Evolutionary conservation across 2,113 vertebrate genomes (phyloP).

Genomic region (Apistogramma diplotaenia): DNA sequence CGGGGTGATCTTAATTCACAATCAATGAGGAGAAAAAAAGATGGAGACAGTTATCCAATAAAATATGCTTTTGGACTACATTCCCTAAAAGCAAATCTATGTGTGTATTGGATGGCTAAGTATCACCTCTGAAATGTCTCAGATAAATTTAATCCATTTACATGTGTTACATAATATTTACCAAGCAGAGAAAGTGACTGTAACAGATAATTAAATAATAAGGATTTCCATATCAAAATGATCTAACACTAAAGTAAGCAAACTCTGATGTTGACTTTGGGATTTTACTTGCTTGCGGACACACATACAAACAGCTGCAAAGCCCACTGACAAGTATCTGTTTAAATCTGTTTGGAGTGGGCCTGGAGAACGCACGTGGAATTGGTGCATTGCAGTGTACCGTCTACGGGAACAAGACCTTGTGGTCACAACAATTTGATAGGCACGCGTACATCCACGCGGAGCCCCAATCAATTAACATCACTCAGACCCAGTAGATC

Average conservation of each 20-base stretch:
- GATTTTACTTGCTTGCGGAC: not conserved
- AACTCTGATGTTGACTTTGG: not conserved
- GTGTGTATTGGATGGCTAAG: too few species aligned
- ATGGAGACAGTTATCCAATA: not conserved
- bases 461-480: not conserved
- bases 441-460: not conserved
- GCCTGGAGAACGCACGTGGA: not conserved
- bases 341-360: not conserved
- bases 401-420: not conserved
- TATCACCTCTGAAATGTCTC: too few species aligned
- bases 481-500: not conserved
- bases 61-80: not conserved
- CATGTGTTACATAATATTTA: not conserved
- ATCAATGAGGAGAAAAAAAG: not conserved
- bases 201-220: not conserved
- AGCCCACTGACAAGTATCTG: not conserved
- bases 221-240: not conserved
- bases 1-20: constrained; percentile 77
- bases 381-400: not conserved
- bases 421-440: not conserved
- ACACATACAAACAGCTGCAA: not conserved
- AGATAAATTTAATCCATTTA: not conserved
- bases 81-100: not conserved
- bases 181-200: not conserved
- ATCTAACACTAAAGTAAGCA: not conserved